These are phyloP conservation scores for Drosophila melanosoma DNA, from an alignment of 2,888 invertebrate genomes.

Conservation along the genomic window DNA sequence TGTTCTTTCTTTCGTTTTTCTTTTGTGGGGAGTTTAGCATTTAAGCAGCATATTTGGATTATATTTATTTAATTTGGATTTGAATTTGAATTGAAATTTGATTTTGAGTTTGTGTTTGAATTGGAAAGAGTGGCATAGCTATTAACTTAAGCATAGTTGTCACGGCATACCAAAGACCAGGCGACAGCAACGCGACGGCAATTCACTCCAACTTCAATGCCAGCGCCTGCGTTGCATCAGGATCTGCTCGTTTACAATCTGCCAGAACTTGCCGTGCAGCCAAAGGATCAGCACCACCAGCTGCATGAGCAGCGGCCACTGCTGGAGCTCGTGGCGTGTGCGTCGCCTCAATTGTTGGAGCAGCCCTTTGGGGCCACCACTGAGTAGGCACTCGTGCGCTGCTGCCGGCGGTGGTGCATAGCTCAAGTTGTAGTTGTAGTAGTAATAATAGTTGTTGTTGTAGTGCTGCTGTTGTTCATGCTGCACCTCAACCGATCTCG, in stretches of 20 bases:
- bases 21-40: background rate
- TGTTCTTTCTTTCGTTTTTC: background rate
- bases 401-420: slow-evolving; percentile 67
- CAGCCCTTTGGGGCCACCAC: slow-evolving; percentile 43
- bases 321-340: slow-evolving; percentile 79
- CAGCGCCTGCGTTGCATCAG: slow-evolving; percentile 74
- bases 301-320: slow-evolving; percentile 83
- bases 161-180: slow-evolving; percentile 52
- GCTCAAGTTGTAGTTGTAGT: slow-evolving; percentile 81
- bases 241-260: slow-evolving; percentile 76
- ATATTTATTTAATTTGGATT: slow-evolving; percentile 62
- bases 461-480: slow-evolving; percentile 63
- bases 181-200: slow-evolving; percentile 7
- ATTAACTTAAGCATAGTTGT: slow-evolving; percentile 64
- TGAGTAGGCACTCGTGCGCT: slow-evolving; percentile 31
- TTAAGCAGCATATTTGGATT: slow-evolving; percentile 63
- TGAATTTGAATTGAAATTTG: slow-evolving; percentile 46
- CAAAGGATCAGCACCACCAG: slow-evolving; percentile 81
- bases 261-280: slow-evolving; percentile 83
- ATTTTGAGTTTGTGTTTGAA: slow-evolving; percentile 41
- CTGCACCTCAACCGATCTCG: slow-evolving; percentile 49
- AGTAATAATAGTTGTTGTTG: slow-evolving; percentile 79
- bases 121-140: slow-evolving; percentile 58
- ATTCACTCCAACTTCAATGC: slow-evolving; percentile 44
- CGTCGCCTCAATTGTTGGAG: slow-evolving; percentile 78